Percentiles rank a stretch among this genome's conserved stretches.
phyloP scores from a whole-genome alignment of 2,888 invertebrate genomes.

The Agrenia bidenticulata region DNA sequence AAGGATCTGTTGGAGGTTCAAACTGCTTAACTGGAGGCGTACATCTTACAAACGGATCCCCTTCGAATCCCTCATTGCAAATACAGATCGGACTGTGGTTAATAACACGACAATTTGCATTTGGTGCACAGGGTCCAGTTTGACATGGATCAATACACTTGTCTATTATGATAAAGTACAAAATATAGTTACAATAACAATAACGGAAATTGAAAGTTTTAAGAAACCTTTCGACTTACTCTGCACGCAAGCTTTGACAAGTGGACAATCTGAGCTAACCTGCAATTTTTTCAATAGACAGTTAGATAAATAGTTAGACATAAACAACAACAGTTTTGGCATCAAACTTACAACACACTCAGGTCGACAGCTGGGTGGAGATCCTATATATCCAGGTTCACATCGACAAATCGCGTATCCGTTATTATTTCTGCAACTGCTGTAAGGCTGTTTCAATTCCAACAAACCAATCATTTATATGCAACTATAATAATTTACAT shows the following conservation, averaged over 20 bases:
- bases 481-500: too few species aligned
- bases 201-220: too few species aligned
- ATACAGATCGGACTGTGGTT: slow-evolving; percentile 44
- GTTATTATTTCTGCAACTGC: slow-evolving; percentile 72
- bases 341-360: slow-evolving; percentile 60
- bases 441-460: slow-evolving; percentile 71
- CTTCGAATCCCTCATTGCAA: slow-evolving; percentile 20
- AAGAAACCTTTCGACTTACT: slow-evolving; percentile 29
- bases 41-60: slow-evolving; percentile 40
- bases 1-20: slow-evolving; percentile 57
- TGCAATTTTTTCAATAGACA: too few species aligned
- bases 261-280: slow-evolving; percentile 43
- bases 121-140: slow-evolving; percentile 69
- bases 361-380: slow-evolving; percentile 72
- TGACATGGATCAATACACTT: slow-evolving; percentile 63
- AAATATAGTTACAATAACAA: too few species aligned
- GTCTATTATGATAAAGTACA: background rate
- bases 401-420: slow-evolving; percentile 74
- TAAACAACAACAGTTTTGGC: too few species aligned
- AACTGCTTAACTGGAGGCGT: background rate
- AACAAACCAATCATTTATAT: too few species aligned
- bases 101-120: slow-evolving; percentile 54
- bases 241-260: slow-evolving; percentile 41
- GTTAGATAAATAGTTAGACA: too few species aligned
- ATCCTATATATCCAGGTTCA: slow-evolving; percentile 58